phyloP scores from a whole-genome alignment of 2,888 invertebrate species.

The Spicauda simplicius region DNA sequence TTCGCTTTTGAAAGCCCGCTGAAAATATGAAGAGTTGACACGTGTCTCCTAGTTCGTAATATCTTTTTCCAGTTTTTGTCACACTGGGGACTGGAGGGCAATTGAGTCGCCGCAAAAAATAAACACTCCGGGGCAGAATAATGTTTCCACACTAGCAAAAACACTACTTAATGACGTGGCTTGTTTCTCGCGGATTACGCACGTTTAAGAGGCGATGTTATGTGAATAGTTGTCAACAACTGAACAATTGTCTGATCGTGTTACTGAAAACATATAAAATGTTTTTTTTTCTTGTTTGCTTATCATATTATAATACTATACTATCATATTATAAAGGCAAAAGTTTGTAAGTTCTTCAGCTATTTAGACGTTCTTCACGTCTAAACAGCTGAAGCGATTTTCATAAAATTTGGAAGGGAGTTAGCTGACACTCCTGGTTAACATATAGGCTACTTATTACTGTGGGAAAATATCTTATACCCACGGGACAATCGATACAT shows the following conservation, averaged over 20 bases:
- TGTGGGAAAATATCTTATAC: no score
- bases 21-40: constrained; percentile 18
- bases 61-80: constrained; percentile 20
- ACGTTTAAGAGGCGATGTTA: neutral
- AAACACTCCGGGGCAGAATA: constrained; percentile 4
- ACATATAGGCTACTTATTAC: no score
- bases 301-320: no score
- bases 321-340: no score
- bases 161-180: neutral
- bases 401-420: no score
- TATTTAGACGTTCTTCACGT: no score
- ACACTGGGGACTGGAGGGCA: constrained; percentile 13
- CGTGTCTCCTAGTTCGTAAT: constrained; percentile 16
- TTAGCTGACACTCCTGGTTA: no score
- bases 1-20: neutral
- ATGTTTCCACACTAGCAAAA: neutral
- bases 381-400: no score
- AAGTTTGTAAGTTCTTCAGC: no score
- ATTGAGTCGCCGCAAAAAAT: constrained; percentile 17
- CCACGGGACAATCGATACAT: no score
- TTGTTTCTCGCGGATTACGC: neutral
- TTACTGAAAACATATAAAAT: no score
- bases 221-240: neutral
- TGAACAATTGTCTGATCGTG: neutral
- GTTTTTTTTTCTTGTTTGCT: no score